These are phyloP conservation scores for Drosophila arizonae DNA, from an alignment of 1,140 invertebrate genomes.

Conservation along the genomic window DNA sequence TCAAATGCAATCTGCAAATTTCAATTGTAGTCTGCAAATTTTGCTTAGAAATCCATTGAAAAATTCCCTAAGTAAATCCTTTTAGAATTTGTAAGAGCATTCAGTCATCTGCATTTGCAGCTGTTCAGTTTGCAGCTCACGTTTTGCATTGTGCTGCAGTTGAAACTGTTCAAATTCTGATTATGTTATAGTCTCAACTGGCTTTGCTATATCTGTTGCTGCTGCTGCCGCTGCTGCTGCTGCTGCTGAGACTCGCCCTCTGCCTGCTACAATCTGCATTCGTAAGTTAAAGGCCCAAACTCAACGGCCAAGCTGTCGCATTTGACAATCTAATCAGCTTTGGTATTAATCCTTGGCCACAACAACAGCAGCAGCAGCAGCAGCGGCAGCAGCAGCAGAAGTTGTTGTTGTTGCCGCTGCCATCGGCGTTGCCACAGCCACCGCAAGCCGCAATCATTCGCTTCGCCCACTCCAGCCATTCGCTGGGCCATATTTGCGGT, in stretches of 20 bases:
- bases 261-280: conserved; percentile 19
- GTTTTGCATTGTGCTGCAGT: conserved; percentile 26
- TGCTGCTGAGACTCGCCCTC: neutral
- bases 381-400: neutral
- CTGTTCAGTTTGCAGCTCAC: conserved; percentile 1
- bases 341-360: conserved; percentile 69
- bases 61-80: too few relatives aligned
- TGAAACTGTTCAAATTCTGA: conserved; percentile 56
- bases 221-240: neutral
- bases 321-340: conserved; percentile 73
- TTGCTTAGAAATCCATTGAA: too few relatives aligned
- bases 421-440: neutral
- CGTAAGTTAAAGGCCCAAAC: conserved; percentile 16
- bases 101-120: neutral
- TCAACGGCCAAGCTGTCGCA: conserved; percentile 60
- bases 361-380: conserved; percentile 10
- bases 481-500: conserved; percentile 62
- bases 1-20: too few relatives aligned
- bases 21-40: too few relatives aligned
- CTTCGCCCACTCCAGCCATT: conserved; percentile 1
- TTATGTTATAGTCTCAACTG: conserved; percentile 23
- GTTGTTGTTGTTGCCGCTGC: neutral
- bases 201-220: neutral
- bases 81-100: conserved; percentile 8
- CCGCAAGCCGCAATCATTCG: conserved; percentile 45